Evolutionary conservation across 2,113 vertebrate genomes (phyloP), one percentile per base, ranked within the genome.

Genomic region (Pycnonotus jocosus): DNA sequence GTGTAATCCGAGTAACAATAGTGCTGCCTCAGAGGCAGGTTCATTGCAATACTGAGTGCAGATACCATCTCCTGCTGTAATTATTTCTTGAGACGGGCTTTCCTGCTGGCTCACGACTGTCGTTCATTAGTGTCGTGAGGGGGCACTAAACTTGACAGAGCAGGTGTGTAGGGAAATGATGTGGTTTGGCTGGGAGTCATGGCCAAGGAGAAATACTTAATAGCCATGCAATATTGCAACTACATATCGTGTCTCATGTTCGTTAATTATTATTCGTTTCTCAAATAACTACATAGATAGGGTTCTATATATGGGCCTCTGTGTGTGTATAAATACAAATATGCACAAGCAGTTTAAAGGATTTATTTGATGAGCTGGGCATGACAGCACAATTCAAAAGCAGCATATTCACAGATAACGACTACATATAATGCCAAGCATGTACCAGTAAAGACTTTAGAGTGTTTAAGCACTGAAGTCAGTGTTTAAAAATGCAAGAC

Each of bases 11-110:
- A 44, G 66, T 65, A 76, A 91, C 93, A 93, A 82, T 69, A 95
- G 87, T 30, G 3, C 72, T 95, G 94, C 91, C 93, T 95, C 87
- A 92, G 54, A 96, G 95, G 91, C 94, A 96, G 61, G 62, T 79
- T 93, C 81, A 57, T 71, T 86, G 89, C 65, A 73, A 91, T 83
- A 79, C 50, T 61, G 84, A 64, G 18, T 57, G 69, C 69, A 93
- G 96, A 96, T 94, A 93, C 45, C 81, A 93, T 93, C 95, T 95
- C n/a, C 53, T 87, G 72, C 69, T 90, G 72, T 87, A 95, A 95
- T 93, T 93, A 89, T 69, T 93, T 89, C 73, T 83, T 3, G 47
- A 92, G 88, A 88, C 2, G 1, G 10, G 76, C 68, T 92, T 94
- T 77, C 56, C 86, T 91, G 47, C 82, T 40, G 31, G 42, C 50